phyloP scores from a whole-genome alignment of 2,797 vertebrate genomes.

The Pipistrellus kuhlii region DNA sequence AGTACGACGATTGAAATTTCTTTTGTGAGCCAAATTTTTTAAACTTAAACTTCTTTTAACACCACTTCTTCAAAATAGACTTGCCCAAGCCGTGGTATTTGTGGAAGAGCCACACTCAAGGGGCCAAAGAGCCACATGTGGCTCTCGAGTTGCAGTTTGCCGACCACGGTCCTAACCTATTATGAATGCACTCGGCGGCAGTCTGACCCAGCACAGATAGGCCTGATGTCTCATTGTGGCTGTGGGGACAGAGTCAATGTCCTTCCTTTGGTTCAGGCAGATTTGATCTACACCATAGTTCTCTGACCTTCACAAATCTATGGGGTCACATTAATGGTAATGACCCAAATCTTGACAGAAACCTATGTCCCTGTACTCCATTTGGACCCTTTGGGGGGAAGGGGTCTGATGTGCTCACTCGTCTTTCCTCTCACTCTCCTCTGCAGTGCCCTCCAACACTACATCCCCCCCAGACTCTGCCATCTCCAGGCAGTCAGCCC shows the following conservation, averaged over 20 bases:
- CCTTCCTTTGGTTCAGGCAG: neutral
- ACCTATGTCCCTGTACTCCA: rapidly evolving
- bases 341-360: neutral
- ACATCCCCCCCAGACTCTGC: neutral
- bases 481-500: neutral
- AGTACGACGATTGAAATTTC: no score
- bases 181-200: neutral
- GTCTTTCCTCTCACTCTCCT: neutral
- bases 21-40: no score
- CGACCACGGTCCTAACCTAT: neutral
- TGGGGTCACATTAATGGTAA: neutral
- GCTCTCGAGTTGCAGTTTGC: no score
- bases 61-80: no score
- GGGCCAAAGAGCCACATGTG: no score
- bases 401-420: neutral
- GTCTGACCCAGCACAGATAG: neutral
- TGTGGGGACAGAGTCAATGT: neutral
- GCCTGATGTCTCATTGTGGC: neutral
- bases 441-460: neutral
- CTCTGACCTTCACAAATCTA: neutral
- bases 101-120: no score
- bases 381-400: neutral
- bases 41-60: no score
- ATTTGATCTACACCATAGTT: neutral
- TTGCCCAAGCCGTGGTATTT: no score